These are phyloP conservation scores for Nysson spinosus DNA, from an alignment of 2,888 invertebrate species.

Conservation along the genomic window DNA sequence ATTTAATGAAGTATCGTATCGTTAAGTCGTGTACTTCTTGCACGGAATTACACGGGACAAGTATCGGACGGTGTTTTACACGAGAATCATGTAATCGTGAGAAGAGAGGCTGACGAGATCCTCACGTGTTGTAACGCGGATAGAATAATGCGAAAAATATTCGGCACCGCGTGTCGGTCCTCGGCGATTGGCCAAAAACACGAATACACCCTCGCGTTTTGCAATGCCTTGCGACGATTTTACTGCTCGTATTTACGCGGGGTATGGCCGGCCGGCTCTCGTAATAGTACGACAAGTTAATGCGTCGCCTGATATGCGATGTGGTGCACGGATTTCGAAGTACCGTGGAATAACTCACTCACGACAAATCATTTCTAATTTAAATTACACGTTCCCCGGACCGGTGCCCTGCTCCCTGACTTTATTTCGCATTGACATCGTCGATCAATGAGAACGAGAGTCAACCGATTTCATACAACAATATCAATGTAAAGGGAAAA, in stretches of 20 bases:
- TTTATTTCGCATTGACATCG: constrained; percentile 27
- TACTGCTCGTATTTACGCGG: constrained; percentile 48
- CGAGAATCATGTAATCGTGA: too few species aligned
- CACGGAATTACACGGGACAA: too few species aligned
- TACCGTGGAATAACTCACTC: constrained; percentile 52
- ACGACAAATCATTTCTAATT: constrained; percentile 52
- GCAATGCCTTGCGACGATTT: constrained; percentile 47
- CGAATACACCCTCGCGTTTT: constrained; percentile 40
- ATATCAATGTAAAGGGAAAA: too few species aligned
- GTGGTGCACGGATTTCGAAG: constrained; percentile 48
- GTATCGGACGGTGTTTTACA: too few species aligned
- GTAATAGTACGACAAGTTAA: constrained; percentile 54
- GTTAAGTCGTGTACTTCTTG: too few species aligned
- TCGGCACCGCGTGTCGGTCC: constrained; percentile 25
- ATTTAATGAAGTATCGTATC: too few species aligned
- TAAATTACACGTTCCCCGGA: constrained; percentile 40
- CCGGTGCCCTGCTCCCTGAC: constrained; percentile 13
- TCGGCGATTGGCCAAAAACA: constrained; percentile 51
- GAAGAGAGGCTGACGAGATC: not conserved
- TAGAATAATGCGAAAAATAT: constrained; percentile 36
- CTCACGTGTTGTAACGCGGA: constrained; percentile 5
- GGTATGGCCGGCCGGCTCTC: constrained; percentile 43
- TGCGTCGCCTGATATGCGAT: constrained; percentile 52
- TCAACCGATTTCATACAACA: constrained; percentile 28
- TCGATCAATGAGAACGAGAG: constrained; percentile 36